Evolutionary conservation across 2,113 vertebrate genomes (phyloP).

Genomic region (Platysternon megacephalum): DNA sequence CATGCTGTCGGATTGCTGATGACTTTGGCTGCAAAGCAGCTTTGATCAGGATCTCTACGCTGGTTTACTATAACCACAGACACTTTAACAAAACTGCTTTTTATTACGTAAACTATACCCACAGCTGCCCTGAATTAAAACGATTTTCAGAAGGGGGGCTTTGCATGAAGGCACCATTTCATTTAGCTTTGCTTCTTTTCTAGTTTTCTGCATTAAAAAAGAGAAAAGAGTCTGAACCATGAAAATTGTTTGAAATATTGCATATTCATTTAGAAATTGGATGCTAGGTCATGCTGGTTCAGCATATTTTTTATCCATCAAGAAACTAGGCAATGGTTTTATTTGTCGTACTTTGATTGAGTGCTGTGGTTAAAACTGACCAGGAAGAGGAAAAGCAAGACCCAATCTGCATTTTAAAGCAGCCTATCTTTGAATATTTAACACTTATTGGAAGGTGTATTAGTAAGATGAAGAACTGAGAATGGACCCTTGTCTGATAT

Average conservation of each 20-base stretch:
- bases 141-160: slow-evolving; percentile 74
- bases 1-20: slow-evolving; percentile 76
- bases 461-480: slow-evolving; percentile 59
- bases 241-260: slow-evolving; percentile 70
- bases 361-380: slow-evolving; percentile 50
- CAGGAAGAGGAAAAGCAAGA: slow-evolving; percentile 33
- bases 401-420: slow-evolving; percentile 18
- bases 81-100: slow-evolving; percentile 79
- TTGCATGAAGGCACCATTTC: slow-evolving; percentile 69
- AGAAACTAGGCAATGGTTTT: slow-evolving; percentile 22
- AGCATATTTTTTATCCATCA: slow-evolving; percentile 66
- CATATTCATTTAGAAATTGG: slow-evolving; percentile 58
- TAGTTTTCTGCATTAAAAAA: slow-evolving; percentile 44
- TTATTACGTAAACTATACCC: slow-evolving; percentile 69
- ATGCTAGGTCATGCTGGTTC: slow-evolving; percentile 50
- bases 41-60: slow-evolving; percentile 81
- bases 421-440: slow-evolving; percentile 43
- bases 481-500: slow-evolving; percentile 25
- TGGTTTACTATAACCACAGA: slow-evolving; percentile 72
- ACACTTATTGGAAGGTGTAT: slow-evolving; percentile 34
- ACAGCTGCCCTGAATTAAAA: slow-evolving; percentile 67
- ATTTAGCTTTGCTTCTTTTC: slow-evolving; percentile 64
- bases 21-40: slow-evolving; percentile 77
- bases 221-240: background rate
- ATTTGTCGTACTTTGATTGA: slow-evolving; percentile 64